Base-by-base conservation (phyloP, 1,140 invertebrate genomes). In the Cotesia typhae region DNA sequence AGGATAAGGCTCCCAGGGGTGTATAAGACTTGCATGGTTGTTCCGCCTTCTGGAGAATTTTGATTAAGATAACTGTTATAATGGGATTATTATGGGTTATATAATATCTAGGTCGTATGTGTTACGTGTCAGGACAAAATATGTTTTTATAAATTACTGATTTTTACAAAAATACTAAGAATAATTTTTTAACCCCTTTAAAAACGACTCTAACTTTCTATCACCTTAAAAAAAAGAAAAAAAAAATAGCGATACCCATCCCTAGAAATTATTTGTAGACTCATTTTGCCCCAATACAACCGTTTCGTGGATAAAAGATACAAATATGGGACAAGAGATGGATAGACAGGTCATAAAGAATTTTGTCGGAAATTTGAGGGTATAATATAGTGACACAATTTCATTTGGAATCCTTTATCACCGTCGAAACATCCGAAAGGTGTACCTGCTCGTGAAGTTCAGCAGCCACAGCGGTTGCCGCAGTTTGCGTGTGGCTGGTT, bases 1-100 rank as follows among this genome's bases (percentile, higher is more conserved):
- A 94, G 51, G 94, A 95, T 70, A 95, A 86, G n/a, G 94, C 94
- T 63, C 92, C 92, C 51, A 95, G 88, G 12, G 94, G 94, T 47
- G 93, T 94, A 81, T 95, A 95, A 36, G 89, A 90, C 78, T 91
- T 90, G 77, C 87, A 87, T 9, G 88, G 88, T 67, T 87, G 84
- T 70, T 85, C 85, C 38, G 78, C 68, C 72, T 87, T 87, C 81
- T 85, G 79, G 76, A 3, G 3, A 67, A 41, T 72, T 7, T 52
- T 14, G 61, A 68, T 71, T 70, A 59, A 12, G 35, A 66, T 20
- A 37, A 67, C 4, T 35, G 28, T 52, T 38, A 67, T 67, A 67
- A 41, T 17, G n/a, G 17, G 4, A 14, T 55, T 55, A 55, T n/a
- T 52, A 10, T 52, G 47, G n/a, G n/a, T 10, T 52, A 7, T 52